Conservation (phyloP, 2,888 invertebrate genomes). For the Cosmorhoe ocellata region DNA sequence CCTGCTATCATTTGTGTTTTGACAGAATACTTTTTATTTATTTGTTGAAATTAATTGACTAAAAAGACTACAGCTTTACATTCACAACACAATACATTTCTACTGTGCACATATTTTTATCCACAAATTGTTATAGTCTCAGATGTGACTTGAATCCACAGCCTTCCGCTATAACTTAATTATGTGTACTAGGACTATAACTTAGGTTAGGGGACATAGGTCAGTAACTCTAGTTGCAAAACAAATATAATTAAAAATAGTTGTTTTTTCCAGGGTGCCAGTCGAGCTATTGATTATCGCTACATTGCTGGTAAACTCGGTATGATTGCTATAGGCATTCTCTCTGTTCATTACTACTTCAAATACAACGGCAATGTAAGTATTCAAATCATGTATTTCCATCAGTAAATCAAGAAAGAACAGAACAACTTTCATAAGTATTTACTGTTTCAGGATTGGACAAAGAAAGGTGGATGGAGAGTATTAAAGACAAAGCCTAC, state of each 20-base stretch:
- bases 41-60: no score
- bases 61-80: no score
- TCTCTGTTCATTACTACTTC: slow-evolving; percentile 87
- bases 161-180: no score
- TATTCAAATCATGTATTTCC: not conserved
- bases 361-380: slow-evolving; percentile 91
- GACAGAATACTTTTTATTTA: no score
- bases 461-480: slow-evolving; percentile 88
- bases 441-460: slow-evolving; percentile 86
- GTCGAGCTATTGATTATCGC: slow-evolving; percentile 81
- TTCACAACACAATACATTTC: no score
- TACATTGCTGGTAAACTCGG: slow-evolving; percentile 84
- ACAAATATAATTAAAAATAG: not conserved
- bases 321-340: slow-evolving; percentile 74
- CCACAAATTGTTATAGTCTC: no score
- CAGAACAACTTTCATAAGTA: not conserved
- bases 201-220: no score
- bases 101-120: no score
- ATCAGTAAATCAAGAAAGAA: not conserved
- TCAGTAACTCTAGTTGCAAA: no score
- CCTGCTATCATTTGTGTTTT: no score
- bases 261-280: slow-evolving; percentile 75
- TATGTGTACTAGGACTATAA: no score
- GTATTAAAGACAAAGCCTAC: slow-evolving; percentile 79
- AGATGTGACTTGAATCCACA: no score